Evolutionary conservation across 2,113 vertebrate species (phyloP).

Genomic region (Caloenas nicobarica): DNA sequence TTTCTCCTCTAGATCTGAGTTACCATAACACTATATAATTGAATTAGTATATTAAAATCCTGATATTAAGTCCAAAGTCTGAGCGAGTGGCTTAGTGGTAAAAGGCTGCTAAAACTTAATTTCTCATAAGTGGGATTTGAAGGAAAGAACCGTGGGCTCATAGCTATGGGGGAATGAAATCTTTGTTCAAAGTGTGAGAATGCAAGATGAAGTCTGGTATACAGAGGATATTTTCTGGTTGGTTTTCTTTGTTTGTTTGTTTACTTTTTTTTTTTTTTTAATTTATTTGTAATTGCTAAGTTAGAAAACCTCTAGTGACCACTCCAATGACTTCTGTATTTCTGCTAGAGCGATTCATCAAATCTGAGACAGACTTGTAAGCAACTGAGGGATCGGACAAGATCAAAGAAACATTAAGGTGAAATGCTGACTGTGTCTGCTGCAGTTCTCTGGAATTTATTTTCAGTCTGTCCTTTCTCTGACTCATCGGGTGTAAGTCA

Average conservation of each 20-base stretch:
- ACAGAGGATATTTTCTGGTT: neutral
- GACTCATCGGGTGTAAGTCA: neutral
- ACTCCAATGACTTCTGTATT: accelerated
- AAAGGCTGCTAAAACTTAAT: conserved; percentile 24
- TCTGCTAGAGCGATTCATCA: neutral
- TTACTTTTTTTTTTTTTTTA: neutral
- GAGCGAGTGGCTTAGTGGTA: conserved; percentile 5
- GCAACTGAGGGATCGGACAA: neutral
- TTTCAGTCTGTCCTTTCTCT: neutral
- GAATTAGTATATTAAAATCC: conserved; percentile 42
- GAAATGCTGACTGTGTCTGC: neutral
- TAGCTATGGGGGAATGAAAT: neutral
- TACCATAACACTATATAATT: conserved; percentile 14
- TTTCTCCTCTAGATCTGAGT: neutral
- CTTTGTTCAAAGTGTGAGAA: neutral
- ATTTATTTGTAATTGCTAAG: neutral
- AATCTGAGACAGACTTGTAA: neutral
- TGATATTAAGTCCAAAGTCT: conserved; percentile 28
- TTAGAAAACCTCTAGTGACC: neutral
- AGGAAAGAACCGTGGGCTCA: neutral
- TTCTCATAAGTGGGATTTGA: neutral
- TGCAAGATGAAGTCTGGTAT: neutral
- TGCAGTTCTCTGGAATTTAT: neutral
- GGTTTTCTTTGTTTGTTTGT: neutral
- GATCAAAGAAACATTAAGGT: neutral